These are phyloP conservation scores for Porites divaricata DNA, from an alignment of 92 coral and sea anemone species.

Conservation along the genomic window DNA sequence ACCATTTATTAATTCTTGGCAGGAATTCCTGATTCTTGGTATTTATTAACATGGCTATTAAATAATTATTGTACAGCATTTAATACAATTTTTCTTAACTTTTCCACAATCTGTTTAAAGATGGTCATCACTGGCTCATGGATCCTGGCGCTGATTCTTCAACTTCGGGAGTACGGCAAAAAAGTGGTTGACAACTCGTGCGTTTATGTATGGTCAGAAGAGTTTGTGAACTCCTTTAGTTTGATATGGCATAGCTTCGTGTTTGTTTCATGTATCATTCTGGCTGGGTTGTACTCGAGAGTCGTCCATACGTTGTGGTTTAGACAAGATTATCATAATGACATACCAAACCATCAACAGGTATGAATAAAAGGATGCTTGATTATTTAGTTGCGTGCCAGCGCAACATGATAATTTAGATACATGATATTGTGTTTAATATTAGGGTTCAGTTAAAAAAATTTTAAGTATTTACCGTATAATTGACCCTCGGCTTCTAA, in stretches of 20 bases:
- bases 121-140: slow-evolving; percentile 1
- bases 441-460: too few relatives aligned
- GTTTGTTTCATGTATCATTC: not conserved
- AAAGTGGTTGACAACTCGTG: not conserved
- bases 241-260: not conserved
- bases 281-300: slow-evolving; percentile 27
- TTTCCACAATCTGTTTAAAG: not conserved
- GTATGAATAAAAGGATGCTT: not conserved
- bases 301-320: slow-evolving; percentile 33
- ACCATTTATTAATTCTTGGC: too few relatives aligned
- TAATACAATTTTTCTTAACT: not conserved
- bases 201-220: not conserved
- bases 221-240: not conserved
- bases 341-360: slow-evolving; percentile 6
- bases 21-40: too few relatives aligned
- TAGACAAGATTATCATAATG: not conserved
- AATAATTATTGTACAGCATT: not conserved
- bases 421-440: too few relatives aligned
- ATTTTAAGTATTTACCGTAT: too few relatives aligned
- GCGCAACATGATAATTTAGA: not conserved
- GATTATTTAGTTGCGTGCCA: too few relatives aligned
- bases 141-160: not conserved
- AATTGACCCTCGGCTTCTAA: too few relatives aligned
- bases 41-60: too few relatives aligned
- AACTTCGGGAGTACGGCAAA: not conserved